Evolutionary conservation across 2,888 invertebrate species (phyloP), one percentile per base, ranked within the genome.

Genomic region (Antitype chi): DNA sequence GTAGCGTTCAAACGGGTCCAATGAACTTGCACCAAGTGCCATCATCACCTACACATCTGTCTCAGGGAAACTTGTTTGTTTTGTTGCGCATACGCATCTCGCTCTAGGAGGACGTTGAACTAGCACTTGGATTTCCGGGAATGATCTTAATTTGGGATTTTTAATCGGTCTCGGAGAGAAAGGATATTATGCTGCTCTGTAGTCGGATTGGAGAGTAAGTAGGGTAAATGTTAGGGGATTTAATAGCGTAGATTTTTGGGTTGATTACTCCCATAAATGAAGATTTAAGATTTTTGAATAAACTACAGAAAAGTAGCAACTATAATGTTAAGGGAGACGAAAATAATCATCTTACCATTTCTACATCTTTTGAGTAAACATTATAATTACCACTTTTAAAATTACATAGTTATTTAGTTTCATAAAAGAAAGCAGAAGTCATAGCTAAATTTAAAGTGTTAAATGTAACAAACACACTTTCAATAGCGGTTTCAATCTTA

Each of bases 71-170:
- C 89, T 87, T 87, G 87, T 89, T 90, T 90, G 85, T 84, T 89
- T 87, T 81, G 85, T 87, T 89, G 88, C 88, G 88, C 71, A 72
- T 83, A 82, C 87, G 86, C 91, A 91, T 88, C 91, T 89, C 86
- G 84, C 85, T 86, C 82, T 88, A 90, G 76, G 82, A 85, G 92
- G 89, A 78, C 90, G 73, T 88, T 89, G 91, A 92, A 90, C 91
- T 86, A 69, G 62, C 84, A 76, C 84, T 79, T 82, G 89, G 81
- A 81, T 88, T 88, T 88, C 89, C 89, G 82, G 86, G 86, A 77
- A 85, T 78, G 70, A 73, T 81, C 47, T 64, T 70, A 63, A 73
- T 55, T 82, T 70, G 70, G 66, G 72, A 72, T 74, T 69, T 84
- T 72, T 78, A 71, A 69, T 77, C 71, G 68, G 25, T 74, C 73